Conservation (phyloP, 2,113 vertebrate species). For the Phylloscopus whistleri region DNA sequence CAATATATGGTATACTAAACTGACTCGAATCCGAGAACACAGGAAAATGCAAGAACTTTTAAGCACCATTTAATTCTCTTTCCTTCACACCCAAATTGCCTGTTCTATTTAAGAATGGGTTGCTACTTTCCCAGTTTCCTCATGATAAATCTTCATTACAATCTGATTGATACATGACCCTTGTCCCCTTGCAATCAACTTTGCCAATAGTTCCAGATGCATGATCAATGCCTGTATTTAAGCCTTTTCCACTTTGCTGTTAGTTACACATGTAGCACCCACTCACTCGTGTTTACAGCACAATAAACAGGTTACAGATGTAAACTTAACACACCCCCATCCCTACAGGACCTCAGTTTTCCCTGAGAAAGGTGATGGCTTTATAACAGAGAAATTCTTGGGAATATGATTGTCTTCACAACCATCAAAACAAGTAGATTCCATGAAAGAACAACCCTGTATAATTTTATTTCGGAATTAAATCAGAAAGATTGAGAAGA, state of each 20-base stretch:
- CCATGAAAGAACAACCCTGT: not conserved
- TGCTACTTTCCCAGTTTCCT: not conserved
- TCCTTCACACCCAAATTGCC: not conserved
- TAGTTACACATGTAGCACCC: not conserved
- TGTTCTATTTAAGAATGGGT: not conserved
- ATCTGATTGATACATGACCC: not conserved
- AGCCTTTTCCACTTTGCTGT: not conserved
- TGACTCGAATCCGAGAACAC: not conserved
- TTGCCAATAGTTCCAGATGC: not conserved
- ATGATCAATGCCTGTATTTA: not conserved
- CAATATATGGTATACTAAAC: not conserved
- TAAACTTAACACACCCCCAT: not conserved
- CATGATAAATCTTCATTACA: constrained; percentile 16
- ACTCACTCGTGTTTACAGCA: not conserved
- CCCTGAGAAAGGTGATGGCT: not conserved
- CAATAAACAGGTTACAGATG: not conserved
- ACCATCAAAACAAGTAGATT: not conserved
- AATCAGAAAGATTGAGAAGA: not conserved
- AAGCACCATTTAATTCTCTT: not conserved
- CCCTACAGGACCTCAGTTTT: not conserved
- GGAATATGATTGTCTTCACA: not conserved
- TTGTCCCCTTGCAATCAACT: not conserved
- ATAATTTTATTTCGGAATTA: not conserved
- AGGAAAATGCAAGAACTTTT: not conserved
- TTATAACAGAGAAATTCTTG: not conserved